These are phyloP conservation scores for Conus betulinus DNA, from an alignment of 1,140 invertebrate genomes.

Conservation along the genomic window DNA sequence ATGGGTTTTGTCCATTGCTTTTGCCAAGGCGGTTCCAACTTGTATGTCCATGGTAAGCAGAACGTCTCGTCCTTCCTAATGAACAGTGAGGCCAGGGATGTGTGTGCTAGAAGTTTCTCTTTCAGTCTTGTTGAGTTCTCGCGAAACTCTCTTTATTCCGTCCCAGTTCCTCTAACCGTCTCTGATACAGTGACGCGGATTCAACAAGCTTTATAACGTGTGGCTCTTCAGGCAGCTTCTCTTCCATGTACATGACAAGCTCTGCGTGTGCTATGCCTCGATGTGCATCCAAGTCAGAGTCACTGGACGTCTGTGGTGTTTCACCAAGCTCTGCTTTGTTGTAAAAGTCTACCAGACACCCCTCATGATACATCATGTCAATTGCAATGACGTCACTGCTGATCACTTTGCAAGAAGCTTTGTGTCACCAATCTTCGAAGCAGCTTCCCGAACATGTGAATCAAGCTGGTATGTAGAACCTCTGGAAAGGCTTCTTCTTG, in stretches of 20 bases:
- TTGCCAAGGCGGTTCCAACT: neutral
- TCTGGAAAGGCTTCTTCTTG: too few species aligned
- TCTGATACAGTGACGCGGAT: neutral
- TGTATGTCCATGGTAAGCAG: neutral
- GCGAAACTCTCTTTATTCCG: neutral
- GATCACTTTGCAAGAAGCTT: too few species aligned
- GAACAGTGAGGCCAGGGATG: neutral
- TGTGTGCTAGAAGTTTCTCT: constrained; percentile 10
- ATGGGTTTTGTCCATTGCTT: constrained; percentile 4
- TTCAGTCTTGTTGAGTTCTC: constrained; percentile 14
- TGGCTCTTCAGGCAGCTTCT: neutral
- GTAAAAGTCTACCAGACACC: too few species aligned
- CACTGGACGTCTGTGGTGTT: too few species aligned
- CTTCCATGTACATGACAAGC: neutral
- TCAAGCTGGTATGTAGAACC: too few species aligned
- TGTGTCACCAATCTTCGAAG: too few species aligned
- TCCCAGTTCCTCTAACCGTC: constrained; percentile 1
- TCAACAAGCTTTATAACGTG: constrained; percentile 3
- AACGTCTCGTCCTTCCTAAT: neutral
- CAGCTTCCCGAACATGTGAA: too few species aligned
- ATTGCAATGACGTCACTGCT: too few species aligned
- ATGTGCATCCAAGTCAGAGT: neutral
- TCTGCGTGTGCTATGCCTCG: neutral
- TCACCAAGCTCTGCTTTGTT: too few species aligned
- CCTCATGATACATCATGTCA: too few species aligned